Percentiles rank a stretch among this genome's conserved stretches.
Evolutionary conservation across 2,888 invertebrate genomes (phyloP).

Genomic region (Drosophila silvestris): DNA sequence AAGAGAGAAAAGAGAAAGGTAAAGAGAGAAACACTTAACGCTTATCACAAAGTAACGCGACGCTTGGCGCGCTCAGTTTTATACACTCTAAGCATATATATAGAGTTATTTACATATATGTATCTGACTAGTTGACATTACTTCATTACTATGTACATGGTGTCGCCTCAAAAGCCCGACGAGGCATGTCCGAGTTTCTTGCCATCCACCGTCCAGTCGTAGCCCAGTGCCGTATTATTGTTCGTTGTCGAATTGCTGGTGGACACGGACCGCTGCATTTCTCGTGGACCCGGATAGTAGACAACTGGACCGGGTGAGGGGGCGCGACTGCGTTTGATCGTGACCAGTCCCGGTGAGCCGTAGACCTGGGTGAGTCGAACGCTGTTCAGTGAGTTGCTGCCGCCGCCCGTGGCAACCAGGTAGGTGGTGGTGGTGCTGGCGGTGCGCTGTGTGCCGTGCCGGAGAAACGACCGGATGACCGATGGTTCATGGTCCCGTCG

Average conservation of each 20-base stretch:
- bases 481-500: slow-evolving; percentile 88
- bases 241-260: slow-evolving; percentile 77
- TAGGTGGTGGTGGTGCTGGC: slow-evolving; percentile 83
- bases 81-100: slow-evolving; percentile 28
- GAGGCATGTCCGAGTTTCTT: slow-evolving; percentile 84
- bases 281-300: slow-evolving; percentile 85
- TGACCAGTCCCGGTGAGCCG: slow-evolving; percentile 78
- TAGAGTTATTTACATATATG: slow-evolving; percentile 19
- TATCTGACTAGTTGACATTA: slow-evolving; percentile 35
- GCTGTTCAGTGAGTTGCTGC: slow-evolving; percentile 75
- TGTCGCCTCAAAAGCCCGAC: slow-evolving; percentile 81
- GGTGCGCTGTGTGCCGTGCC: slow-evolving; percentile 86
- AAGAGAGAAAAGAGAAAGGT: background rate
- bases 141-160: slow-evolving; percentile 23
- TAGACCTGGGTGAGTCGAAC: slow-evolving; percentile 81
- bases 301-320: slow-evolving; percentile 86
- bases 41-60: slow-evolving; percentile 76
- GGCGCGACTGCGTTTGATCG: slow-evolving; percentile 84
- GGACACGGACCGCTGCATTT: slow-evolving; percentile 80
- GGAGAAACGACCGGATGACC: slow-evolving; percentile 87
- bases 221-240: slow-evolving; percentile 82
- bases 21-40: slow-evolving; percentile 65
- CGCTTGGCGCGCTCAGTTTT: slow-evolving; percentile 69
- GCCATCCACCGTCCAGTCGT: slow-evolving; percentile 82
- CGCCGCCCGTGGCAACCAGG: slow-evolving; percentile 67